A percentile compares a stretch with the other conserved stretches of the same genome.
These are phyloP conservation scores for Tragelaphus oryx DNA, from an alignment of 2,797 vertebrate genomes.

Conservation along the genomic window DNA sequence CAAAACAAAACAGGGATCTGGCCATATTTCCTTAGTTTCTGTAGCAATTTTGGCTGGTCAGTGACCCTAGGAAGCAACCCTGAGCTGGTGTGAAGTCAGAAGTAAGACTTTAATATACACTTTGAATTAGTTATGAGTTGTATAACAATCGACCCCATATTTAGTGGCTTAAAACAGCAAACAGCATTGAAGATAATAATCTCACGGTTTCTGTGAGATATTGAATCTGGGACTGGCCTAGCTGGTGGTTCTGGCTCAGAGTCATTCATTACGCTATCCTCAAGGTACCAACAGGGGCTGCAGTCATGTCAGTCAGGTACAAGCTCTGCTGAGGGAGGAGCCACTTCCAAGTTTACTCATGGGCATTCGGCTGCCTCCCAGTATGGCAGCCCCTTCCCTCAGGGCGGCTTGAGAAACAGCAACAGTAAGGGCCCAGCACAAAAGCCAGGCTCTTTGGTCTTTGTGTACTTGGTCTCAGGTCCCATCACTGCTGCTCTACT, in stretches of 20 bases:
- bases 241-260: background rate
- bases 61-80: background rate
- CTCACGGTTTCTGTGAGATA: background rate
- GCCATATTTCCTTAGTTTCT: background rate
- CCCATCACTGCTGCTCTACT: too few relatives aligned
- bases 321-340: background rate
- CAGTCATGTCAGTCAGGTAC: fast-evolving
- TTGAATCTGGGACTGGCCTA: background rate
- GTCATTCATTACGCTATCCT: fast-evolving
- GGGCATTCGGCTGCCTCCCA: background rate
- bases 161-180: background rate
- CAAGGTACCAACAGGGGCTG: background rate
- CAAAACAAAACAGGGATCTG: background rate
- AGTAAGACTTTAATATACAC: background rate
- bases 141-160: background rate
- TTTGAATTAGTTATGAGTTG: background rate
- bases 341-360: fast-evolving
- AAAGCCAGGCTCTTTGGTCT: background rate
- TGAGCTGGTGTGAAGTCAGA: background rate
- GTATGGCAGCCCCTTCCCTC: background rate
- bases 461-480: background rate
- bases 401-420: background rate
- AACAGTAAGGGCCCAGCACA: background rate
- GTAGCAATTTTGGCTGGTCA: background rate
- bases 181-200: background rate